Base-by-base conservation (phyloP, 2,797 vertebrate species). In the Pseudopleuronectes americanus region DNA sequence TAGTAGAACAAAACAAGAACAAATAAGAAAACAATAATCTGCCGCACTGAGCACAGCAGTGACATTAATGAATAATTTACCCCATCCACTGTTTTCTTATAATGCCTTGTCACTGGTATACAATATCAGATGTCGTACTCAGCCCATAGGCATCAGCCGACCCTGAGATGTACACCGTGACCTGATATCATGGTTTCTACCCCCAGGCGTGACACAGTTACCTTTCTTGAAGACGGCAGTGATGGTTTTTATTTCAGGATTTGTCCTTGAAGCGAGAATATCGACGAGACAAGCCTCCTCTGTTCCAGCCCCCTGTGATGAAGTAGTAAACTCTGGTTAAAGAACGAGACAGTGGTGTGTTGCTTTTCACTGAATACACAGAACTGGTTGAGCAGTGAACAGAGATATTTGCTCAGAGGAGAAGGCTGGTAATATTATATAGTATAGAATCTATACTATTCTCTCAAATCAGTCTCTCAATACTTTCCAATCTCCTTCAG, bases 231-330 rank as follows among this genome's bases (percentile, higher is more conserved):
- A 99, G 80, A 85, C 83, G 1, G 90, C 86, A 0, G 74, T 94
- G 72, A 99, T 95, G 79, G 62, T 70, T 52, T 57, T 91, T 13
- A 98, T 93, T 90, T 99, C 97, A 0, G 57, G 71, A 0, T 94
- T 94, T 3, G 83, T 88, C 79, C 97, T 96, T 57, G 98, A 97
- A 17, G 97, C 96, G 64, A 99, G 91, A 77, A 99, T 96, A 76
- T 99, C 98, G 12, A 97, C 95, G 80, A 99, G 95, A 85, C 95
- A 95, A 1, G 96, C 96, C 76, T 99, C 98, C 13, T 99, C 97
- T 0, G 98, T 99, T 33, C 98, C 98, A 12, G 96, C 96, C 0
- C 98, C 98, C 98, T 99, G 58, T 8, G 71, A 43, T 45, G 31
- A 80, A 60, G 12, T 3, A 13, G 67, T 4, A 3, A 33, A 70